Base-by-base conservation (phyloP, 1,140 invertebrate genomes). In the Ctenoplectra terminalis region DNA sequence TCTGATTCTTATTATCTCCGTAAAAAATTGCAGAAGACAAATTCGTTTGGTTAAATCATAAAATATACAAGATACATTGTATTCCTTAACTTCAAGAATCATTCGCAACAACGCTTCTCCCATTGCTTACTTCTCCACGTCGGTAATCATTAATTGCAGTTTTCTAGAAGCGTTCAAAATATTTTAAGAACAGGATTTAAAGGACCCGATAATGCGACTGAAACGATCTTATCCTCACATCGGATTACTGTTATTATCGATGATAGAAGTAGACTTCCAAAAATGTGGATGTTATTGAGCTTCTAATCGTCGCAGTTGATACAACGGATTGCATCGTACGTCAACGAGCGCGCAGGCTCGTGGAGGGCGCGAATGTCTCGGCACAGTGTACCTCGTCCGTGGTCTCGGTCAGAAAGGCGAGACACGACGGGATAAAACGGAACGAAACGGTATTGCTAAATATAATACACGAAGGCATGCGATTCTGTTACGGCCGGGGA, bases 381-480 rank as follows among this genome's bases (percentile, higher is more conserved):
- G n/a, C n/a, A n/a, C n/a, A n/a, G n/a, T n/a, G n/a, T n/a, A n/a
- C n/a, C n/a, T n/a, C n/a, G n/a, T n/a, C n/a, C n/a, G n/a, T n/a
- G n/a, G n/a, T n/a, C n/a, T n/a, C 17, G 26, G 64, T 63, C 56
- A 34, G 52, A 73, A 63, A 37, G 66, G 79, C 60, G 79, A 72
- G 58, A 63, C 69, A 31, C 46, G 37, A 52, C 46, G 56, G 40
- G 26, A 70, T 29, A 31, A 72, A 82, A 85, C 81, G 78, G 48
- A 78, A 82, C 86, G 74, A 74, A 78, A 82, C 69, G 66, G 80
- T 63, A 72, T 81, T 78, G 83, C 90, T 90, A 90, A 90, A 90
- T 90, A 90, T 90, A 87, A 90, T 90, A 90, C 86, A 56, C 73
- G 83, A 52, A 89, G 84, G 86, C 85, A 90, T 86, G 88, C 80